Evolutionary conservation across 30 jellyfish, hydroid and myxozoan species (phyloP).

Genomic region (Mastigias papua): DNA sequence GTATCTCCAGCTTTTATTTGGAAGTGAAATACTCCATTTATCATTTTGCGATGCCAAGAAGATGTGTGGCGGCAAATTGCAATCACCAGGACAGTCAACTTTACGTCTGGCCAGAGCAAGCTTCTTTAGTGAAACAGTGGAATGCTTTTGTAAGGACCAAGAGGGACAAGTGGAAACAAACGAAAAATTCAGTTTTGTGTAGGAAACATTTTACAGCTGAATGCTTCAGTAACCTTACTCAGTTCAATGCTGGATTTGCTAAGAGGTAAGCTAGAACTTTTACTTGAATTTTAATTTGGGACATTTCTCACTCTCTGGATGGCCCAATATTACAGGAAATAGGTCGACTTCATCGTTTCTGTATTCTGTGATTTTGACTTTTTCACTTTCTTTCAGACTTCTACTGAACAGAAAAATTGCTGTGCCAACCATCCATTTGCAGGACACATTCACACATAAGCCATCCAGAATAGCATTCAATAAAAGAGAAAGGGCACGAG

Average conservation of each 20-base stretch:
- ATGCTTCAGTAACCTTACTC: conserved; percentile 20
- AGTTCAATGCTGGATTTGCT: conserved; percentile 40
- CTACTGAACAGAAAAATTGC: conserved; percentile 25
- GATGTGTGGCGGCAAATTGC: conserved; percentile 53
- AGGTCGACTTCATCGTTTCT: conserved; percentile 7
- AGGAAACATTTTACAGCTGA: conserved; percentile 36
- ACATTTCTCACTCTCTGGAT: conserved; percentile 10
- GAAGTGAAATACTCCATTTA: conserved; percentile 10
- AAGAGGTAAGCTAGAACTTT: conserved; percentile 16
- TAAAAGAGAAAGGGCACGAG: conserved; percentile 19
- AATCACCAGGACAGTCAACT: conserved; percentile 53
- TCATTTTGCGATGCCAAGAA: conserved; percentile 31
- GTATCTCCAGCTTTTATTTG: neutral
- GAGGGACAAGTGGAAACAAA: conserved; percentile 56
- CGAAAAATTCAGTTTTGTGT: conserved; percentile 54
- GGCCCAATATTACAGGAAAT: conserved; percentile 13
- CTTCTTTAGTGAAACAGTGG: conserved; percentile 48
- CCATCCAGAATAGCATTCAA: conserved; percentile 28
- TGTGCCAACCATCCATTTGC: conserved; percentile 39
- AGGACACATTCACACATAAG: conserved; percentile 29
- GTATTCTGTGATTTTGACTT: neutral
- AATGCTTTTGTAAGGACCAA: conserved; percentile 38
- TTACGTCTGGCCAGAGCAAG: conserved; percentile 43
- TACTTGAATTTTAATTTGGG: conserved; percentile 3
- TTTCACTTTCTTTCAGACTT: conserved; percentile 27